phyloP scores from a whole-genome alignment of 2,113 vertebrate genomes.

The Nyctibius bracteatus region DNA sequence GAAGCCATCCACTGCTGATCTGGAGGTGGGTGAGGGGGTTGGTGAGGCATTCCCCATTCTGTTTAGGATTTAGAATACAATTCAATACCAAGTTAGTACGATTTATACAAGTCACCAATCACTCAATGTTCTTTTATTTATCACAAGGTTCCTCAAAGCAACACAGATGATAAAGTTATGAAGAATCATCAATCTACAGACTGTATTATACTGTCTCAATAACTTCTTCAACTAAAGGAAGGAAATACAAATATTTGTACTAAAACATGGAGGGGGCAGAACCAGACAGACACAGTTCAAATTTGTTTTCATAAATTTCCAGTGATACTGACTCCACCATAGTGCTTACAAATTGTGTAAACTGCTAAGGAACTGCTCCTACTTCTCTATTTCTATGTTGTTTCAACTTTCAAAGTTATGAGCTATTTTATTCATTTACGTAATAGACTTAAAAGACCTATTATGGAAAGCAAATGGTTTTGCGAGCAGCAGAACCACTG shows the following conservation, averaged over 20 bases:
- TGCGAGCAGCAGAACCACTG: not conserved
- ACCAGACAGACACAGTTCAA: rapidly evolving
- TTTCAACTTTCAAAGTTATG: not conserved
- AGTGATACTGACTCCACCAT: not conserved
- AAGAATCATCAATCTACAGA: not conserved
- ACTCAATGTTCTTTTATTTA: not conserved
- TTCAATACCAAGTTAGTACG: constrained; percentile 53
- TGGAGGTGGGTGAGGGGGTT: constrained; percentile 89
- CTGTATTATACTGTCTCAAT: not conserved
- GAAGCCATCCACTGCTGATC: constrained; percentile 95
- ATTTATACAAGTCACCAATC: not conserved
- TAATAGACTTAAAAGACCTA: not conserved
- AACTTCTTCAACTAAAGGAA: not conserved
- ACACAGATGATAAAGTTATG: not conserved
- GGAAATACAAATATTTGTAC: not conserved
- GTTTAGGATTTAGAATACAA: constrained; percentile 72
- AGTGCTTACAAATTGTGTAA: not conserved
- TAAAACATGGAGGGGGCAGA: not conserved
- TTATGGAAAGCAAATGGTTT: not conserved
- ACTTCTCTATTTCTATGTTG: not conserved
- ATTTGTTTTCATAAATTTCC: not conserved
- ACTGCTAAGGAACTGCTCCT: not conserved
- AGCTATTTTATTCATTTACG: not conserved
- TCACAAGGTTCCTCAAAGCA: not conserved
- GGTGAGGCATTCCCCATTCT: constrained; percentile 97